Evolutionary conservation across 2,797 vertebrate genomes (phyloP), one percentile per base, ranked within the genome.

Genomic region (Anguilla pacifica): DNA sequence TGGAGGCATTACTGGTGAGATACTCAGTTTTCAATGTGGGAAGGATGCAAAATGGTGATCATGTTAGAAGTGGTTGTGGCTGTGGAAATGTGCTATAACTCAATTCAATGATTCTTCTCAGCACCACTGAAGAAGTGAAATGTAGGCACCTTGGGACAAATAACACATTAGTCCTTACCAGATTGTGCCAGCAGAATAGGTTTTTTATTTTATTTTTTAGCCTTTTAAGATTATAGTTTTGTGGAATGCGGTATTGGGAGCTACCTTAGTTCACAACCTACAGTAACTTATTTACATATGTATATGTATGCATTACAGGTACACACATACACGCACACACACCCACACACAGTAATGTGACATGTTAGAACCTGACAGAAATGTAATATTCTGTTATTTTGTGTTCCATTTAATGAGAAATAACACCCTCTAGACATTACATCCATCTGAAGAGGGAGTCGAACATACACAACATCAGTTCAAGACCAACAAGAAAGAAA

Each of bases 401-500:
- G 13, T 39, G 13, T 77, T 39, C 72, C 72, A 77, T 77, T 77
- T 39, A 3, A 77, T 39, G 13, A 35, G 17, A 39, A 82, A 82
- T 13, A 82, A 82, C 19, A 82, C 22, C 43, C 79, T 82, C 22
- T 51, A n/a, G 19, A 28, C 53, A 84, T 13, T 31, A 57, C 28
- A 84, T 55, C 28, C 53, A 35, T 55, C 51, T 84, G 51, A 57
- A 84, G 15, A 15, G 77, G 43, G 28, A 82, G 31, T 59, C 83
- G 31, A 84, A 84, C 83, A 35, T n/a, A 55, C 10, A 83, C 51
- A 13, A 55, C 83, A 35, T 84, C 83, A 55, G 51, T 84, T 57
- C n/a, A 35, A 59, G 83, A 84, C 51, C 46, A 39, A 59, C 28
- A 84, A 57, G 83, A 84, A 84, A 84, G 10, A 31, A 59, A n/a